phyloP scores from a whole-genome alignment of 2,888 invertebrate species.

The Caenorhabditis uteleia region DNA sequence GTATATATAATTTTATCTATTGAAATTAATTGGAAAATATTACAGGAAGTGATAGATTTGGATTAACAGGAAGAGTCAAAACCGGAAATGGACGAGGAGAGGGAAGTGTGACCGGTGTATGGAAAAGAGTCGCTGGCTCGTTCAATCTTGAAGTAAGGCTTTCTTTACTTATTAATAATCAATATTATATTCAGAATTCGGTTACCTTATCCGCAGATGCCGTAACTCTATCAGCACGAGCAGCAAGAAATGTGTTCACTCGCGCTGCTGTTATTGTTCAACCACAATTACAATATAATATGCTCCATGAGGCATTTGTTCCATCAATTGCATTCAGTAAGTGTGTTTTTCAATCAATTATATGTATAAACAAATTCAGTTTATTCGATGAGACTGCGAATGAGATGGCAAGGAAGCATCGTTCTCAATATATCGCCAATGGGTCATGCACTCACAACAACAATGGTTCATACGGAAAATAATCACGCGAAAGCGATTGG shows the following conservation, averaged over 20 bases:
- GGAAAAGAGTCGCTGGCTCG: slow-evolving; percentile 56
- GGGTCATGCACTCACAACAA: slow-evolving; percentile 55
- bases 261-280: slow-evolving; percentile 58
- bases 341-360: not conserved
- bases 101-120: slow-evolving; percentile 55
- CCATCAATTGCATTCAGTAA: slow-evolving; percentile 35
- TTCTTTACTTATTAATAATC: not conserved
- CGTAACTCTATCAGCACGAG: slow-evolving; percentile 36
- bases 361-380: slow-evolving; percentile 40
- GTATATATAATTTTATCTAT: not conserved
- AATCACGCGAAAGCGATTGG: slow-evolving; percentile 64
- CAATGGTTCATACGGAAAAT: slow-evolving; percentile 63
- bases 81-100: slow-evolving; percentile 66
- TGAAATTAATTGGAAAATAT: not conserved
- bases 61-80: slow-evolving; percentile 58
- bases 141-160: slow-evolving; percentile 55
- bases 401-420: slow-evolving; percentile 62
- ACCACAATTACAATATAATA: slow-evolving; percentile 58
- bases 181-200: slow-evolving; percentile 42
- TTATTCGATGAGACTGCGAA: slow-evolving; percentile 56
- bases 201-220: slow-evolving; percentile 51
- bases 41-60: slow-evolving; percentile 54
- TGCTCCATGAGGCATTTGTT: slow-evolving; percentile 45
- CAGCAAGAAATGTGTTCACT: slow-evolving; percentile 48
- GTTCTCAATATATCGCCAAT: slow-evolving; percentile 45